phyloP scores from a whole-genome alignment of 2,113 vertebrate species.

The Corydoras sp. region DNA sequence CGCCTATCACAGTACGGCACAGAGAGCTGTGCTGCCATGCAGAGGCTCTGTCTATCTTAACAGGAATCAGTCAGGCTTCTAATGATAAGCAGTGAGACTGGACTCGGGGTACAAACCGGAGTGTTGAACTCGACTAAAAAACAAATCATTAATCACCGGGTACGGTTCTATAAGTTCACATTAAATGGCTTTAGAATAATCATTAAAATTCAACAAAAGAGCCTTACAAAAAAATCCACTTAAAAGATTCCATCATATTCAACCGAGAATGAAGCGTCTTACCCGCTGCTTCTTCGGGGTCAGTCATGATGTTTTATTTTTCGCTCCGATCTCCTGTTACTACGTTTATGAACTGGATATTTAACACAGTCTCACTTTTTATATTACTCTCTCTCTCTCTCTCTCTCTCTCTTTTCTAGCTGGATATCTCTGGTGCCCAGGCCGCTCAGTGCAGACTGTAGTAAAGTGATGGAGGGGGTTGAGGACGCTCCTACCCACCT shows the following conservation, averaged over 20 bases:
- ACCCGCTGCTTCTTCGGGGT: slow-evolving; percentile 24
- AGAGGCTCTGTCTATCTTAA: background rate
- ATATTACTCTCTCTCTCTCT: slow-evolving; percentile 25
- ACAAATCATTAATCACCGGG: too few relatives aligned
- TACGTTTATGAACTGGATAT: background rate
- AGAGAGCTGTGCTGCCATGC: too few relatives aligned
- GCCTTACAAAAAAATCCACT: too few relatives aligned
- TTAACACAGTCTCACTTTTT: slow-evolving; percentile 10
- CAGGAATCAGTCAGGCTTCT: background rate
- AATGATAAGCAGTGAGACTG: background rate
- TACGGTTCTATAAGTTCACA: background rate
- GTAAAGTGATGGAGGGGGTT: slow-evolving; percentile 37
- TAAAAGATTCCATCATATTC: background rate
- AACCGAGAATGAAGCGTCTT: slow-evolving; percentile 15
- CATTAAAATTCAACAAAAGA: too few relatives aligned
- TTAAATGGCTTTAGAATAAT: too few relatives aligned
- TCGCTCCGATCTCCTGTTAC: background rate
- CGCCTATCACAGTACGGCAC: too few relatives aligned
- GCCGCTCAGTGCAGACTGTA: slow-evolving; percentile 57
- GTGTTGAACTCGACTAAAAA: too few relatives aligned
- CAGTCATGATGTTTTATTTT: slow-evolving; percentile 21
- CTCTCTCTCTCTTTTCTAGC: slow-evolving; percentile 48
- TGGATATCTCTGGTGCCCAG: slow-evolving; percentile 67
- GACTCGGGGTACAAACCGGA: too few relatives aligned
- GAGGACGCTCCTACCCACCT: slow-evolving; percentile 49